Conservation (phyloP, 2,888 invertebrate species). For the Cyaniris semiargus region DNA sequence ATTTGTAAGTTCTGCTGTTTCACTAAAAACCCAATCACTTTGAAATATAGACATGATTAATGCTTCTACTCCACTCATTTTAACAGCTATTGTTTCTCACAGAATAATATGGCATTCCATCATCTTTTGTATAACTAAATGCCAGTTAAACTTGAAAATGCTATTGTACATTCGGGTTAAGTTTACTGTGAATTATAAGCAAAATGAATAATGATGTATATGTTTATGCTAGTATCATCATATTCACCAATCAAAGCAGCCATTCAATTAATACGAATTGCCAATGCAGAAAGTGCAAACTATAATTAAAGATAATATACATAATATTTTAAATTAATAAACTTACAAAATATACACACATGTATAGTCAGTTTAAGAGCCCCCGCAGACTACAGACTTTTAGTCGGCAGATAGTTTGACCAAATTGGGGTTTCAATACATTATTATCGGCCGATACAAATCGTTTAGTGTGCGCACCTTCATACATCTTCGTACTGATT, state of each 20-base stretch:
- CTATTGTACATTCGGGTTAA: neutral
- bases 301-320: neutral
- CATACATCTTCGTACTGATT: no score
- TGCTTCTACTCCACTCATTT: neutral
- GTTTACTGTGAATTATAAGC: neutral
- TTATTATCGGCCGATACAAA: no score
- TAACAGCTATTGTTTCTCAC: neutral
- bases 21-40: neutral
- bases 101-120: neutral
- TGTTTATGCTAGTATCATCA: neutral
- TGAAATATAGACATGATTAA: neutral
- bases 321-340: no score
- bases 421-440: no score
- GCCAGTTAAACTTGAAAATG: neutral
- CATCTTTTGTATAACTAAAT: neutral
- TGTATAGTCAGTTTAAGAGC: no score
- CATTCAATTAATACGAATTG: neutral
- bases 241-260: neutral
- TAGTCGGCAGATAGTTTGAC: no score
- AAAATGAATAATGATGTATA: neutral
- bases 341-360: no score
- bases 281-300: neutral
- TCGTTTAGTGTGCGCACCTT: no score
- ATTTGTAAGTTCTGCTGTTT: constrained; percentile 36
- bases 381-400: no score